Percentiles rank a stretch among this genome's conserved stretches.
These are phyloP conservation scores for Brienomyrus brachyistius DNA, from an alignment of 2,113 vertebrate genomes.

Conservation along the genomic window DNA sequence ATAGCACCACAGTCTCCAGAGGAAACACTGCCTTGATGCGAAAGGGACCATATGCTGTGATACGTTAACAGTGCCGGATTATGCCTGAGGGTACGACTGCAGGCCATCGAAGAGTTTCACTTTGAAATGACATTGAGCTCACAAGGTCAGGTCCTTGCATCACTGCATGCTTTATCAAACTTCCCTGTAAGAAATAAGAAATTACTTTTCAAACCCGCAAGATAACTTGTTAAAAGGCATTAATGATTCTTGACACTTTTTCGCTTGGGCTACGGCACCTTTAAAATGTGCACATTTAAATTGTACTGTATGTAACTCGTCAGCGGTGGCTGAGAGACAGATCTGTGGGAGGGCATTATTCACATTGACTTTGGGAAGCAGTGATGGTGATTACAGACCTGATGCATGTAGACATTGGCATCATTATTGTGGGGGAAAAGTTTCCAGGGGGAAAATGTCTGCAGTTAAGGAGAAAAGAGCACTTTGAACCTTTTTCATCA, in stretches of 20 bases:
- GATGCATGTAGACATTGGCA: background rate
- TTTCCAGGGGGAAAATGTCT: background rate
- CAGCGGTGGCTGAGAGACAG: background rate
- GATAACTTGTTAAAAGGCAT: background rate
- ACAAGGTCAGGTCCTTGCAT: background rate
- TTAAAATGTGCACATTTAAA: background rate
- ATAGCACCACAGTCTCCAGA: background rate
- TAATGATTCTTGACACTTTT: background rate
- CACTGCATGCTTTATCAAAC: background rate
- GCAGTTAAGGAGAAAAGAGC: background rate
- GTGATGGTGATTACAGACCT: background rate
- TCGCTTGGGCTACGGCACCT: background rate
- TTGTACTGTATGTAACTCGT: background rate
- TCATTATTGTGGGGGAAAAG: background rate
- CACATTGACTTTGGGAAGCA: background rate
- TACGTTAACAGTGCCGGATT: background rate
- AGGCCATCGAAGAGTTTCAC: background rate
- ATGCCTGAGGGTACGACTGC: background rate
- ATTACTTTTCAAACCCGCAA: background rate
- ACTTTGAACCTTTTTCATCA: background rate
- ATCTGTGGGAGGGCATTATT: background rate
- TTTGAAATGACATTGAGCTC: background rate
- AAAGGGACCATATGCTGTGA: background rate
- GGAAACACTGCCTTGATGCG: background rate
- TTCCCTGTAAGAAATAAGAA: background rate